phyloP scores from a whole-genome alignment of 64 coral and sea anemone genomes.

The Montipora cactus region DNA sequence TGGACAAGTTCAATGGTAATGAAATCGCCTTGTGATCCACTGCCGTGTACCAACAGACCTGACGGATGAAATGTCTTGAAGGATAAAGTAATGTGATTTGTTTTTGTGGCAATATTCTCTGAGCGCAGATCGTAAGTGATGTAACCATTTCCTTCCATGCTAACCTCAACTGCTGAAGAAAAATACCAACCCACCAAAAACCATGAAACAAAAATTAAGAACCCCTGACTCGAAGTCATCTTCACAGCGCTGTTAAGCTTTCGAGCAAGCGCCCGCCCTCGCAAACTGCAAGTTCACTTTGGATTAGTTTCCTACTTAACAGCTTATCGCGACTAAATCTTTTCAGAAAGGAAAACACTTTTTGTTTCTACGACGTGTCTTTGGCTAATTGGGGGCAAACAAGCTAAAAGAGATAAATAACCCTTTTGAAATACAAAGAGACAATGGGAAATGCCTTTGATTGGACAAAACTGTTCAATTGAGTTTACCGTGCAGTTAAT shows the following conservation, averaged over 20 bases:
- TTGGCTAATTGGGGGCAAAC: conserved; percentile 41
- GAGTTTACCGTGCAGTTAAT: background rate
- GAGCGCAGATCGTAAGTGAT: conserved; percentile 85
- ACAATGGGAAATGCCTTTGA: background rate
- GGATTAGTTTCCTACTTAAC: background rate
- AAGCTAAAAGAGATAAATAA: conserved; percentile 36
- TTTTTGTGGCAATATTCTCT: conserved; percentile 36
- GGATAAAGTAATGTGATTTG: conserved; percentile 69
- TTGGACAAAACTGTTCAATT: conserved; percentile 17
- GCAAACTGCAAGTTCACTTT: background rate
- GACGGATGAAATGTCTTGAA: conserved; percentile 88
- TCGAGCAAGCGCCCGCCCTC: background rate
- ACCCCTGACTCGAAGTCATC: conserved; percentile 50
- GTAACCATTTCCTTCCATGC: conserved; percentile 70
- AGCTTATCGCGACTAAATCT: conserved; percentile 31
- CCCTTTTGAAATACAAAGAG: background rate
- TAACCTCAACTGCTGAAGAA: conserved; percentile 54
- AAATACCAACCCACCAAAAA: background rate
- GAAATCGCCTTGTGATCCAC: conserved; percentile 82
- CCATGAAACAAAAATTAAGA: conserved; percentile 18
- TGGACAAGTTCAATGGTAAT: conserved; percentile 85
- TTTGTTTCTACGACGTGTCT: conserved; percentile 25
- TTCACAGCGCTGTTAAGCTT: background rate
- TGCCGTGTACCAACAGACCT: conserved; percentile 74
- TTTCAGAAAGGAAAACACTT: conserved; percentile 29